These are phyloP conservation scores for Beaufortia kweichowensis DNA, from an alignment of 2,113 vertebrate genomes.

Conservation along the genomic window DNA sequence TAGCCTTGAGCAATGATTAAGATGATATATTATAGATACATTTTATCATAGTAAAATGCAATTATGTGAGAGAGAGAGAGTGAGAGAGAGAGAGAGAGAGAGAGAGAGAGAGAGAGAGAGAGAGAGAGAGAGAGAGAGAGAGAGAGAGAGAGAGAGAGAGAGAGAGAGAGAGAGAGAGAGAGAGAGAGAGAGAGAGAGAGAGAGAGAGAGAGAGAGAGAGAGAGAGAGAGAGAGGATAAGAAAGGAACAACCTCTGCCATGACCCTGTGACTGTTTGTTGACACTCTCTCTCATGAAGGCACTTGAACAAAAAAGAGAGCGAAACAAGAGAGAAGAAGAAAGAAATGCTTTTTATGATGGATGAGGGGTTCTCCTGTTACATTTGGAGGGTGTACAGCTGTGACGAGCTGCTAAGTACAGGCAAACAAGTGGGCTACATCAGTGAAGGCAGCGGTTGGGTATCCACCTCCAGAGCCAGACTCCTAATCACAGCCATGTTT, in stretches of 20 bases:
- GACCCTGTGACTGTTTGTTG: slow-evolving; percentile 77
- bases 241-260: slow-evolving; percentile 58
- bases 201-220: not conserved
- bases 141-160: no score
- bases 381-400: slow-evolving; percentile 87
- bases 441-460: slow-evolving; percentile 64
- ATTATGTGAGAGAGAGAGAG: no score
- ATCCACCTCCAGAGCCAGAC: slow-evolving; percentile 22
- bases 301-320: slow-evolving; percentile 68
- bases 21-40: no score
- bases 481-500: slow-evolving; percentile 77
- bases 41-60: no score
- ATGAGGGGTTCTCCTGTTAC: slow-evolving; percentile 83
- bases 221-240: slow-evolving; percentile 1
- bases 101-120: no score
- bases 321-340: slow-evolving; percentile 50
- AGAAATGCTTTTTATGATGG: slow-evolving; percentile 74
- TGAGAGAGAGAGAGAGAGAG: no score
- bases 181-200: not conserved
- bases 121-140: no score
- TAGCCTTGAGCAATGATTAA: slow-evolving; percentile 42
- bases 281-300: slow-evolving; percentile 74
- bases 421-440: slow-evolving; percentile 83
- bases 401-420: slow-evolving; percentile 84
- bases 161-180: no score